These are phyloP conservation scores for Dinocampus coccinellae DNA, from an alignment of 2,888 invertebrate species.

Conservation along the genomic window DNA sequence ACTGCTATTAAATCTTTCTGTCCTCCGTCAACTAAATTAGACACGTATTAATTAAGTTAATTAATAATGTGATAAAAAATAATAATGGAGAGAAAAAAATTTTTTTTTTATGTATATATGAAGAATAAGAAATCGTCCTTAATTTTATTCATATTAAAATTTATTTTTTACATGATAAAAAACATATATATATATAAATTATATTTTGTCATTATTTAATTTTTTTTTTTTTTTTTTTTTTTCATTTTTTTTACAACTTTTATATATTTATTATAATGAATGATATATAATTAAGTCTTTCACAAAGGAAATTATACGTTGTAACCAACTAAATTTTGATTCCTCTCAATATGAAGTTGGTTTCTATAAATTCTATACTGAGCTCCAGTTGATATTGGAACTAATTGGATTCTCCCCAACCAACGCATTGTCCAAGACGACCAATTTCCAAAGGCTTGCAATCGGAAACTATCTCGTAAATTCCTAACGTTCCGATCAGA, in stretches of 20 bases:
- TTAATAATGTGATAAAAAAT: too few relatives aligned
- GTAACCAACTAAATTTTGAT: neutral
- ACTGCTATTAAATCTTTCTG: neutral
- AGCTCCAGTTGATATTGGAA: slow-evolving; percentile 22
- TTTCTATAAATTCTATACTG: neutral
- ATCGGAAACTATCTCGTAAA: slow-evolving; percentile 27
- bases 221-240: too few relatives aligned
- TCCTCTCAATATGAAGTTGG: neutral
- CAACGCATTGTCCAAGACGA: slow-evolving; percentile 23
- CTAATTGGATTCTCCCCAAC: slow-evolving; percentile 35
- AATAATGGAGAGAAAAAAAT: too few relatives aligned
- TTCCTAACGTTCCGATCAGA: slow-evolving; percentile 13
- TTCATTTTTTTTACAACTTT: too few relatives aligned
- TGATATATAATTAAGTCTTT: neutral
- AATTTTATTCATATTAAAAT: too few relatives aligned
- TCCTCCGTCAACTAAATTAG: neutral
- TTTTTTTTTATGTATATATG: too few relatives aligned
- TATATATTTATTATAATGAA: too few relatives aligned
- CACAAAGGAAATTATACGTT: neutral
- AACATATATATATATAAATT: too few relatives aligned
- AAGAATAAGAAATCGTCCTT: too few relatives aligned
- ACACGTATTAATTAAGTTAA: slow-evolving; percentile 14
- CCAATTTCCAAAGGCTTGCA: slow-evolving; percentile 32
- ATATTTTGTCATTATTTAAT: too few relatives aligned
- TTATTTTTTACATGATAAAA: too few relatives aligned